Evolutionary conservation across 2,113 vertebrate genomes (phyloP).

Genomic region (Xiphophorus hellerii): DNA sequence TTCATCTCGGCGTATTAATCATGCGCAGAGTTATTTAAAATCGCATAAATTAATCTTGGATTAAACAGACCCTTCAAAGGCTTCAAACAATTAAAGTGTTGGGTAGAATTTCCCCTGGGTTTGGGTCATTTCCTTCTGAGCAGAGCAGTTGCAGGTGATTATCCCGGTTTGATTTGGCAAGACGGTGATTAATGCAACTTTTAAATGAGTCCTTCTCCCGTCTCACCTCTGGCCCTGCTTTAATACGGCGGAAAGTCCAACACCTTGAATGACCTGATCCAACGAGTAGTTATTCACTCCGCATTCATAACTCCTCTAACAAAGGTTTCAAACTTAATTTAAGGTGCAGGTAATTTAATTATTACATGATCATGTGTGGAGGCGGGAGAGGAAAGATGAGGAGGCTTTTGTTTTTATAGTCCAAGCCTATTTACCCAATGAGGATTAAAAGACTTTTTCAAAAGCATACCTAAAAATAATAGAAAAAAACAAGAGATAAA

Average conservation of each 20-base stretch:
- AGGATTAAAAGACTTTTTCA: too few species aligned
- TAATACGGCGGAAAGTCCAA: constrained; percentile 84
- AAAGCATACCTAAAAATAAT: not conserved
- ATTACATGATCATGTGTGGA: constrained; percentile 29
- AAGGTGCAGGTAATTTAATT: constrained; percentile 70
- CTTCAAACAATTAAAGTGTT: constrained; percentile 99
- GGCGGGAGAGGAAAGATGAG: not conserved
- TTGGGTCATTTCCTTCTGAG: constrained; percentile 91
- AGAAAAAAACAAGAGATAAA: not conserved
- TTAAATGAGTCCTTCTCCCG: constrained; percentile 88
- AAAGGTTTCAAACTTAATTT: constrained; percentile 54
- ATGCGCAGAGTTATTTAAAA: constrained; percentile 99
- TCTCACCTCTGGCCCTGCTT: constrained; percentile 51
- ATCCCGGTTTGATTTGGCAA: constrained; percentile 90
- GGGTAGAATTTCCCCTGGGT: constrained; percentile 97
- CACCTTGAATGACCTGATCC: constrained; percentile 87
- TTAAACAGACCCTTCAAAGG: constrained; percentile 98
- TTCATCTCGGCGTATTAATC: constrained; percentile 98
- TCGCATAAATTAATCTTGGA: constrained; percentile 99
- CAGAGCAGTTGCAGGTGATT: constrained; percentile 94
- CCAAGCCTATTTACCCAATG: not conserved
- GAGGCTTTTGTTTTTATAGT: not conserved
- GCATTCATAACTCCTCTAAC: constrained; percentile 43
- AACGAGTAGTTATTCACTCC: constrained; percentile 71
- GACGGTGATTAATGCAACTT: constrained; percentile 97